Evolutionary conservation across 2,797 vertebrate species (phyloP), one percentile per base, ranked within the genome.

Genomic region (Brachyalestes nurse): DNA sequence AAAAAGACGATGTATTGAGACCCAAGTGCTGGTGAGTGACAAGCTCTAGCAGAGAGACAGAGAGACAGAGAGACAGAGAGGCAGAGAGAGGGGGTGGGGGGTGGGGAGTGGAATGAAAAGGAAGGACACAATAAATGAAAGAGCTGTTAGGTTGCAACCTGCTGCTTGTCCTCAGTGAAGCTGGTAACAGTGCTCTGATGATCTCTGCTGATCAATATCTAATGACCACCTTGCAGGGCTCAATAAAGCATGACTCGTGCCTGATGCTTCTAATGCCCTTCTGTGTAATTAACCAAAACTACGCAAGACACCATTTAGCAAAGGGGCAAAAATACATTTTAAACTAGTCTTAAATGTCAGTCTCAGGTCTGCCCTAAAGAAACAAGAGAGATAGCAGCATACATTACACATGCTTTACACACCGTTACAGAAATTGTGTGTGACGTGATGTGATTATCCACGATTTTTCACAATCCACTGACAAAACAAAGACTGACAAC

Each of bases 1-100:
- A 69, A 71, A 81, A 77, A 84, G 77, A 80, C 74, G 66, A 83
- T 82, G 72, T 79, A 78, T 78, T 82, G 79, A 83, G 79, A 84
- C 79, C 80, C 70, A 81, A 84, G 81, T 73, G 77, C 80, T 73
- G 69, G 75, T 81, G 79, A 82, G 42, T 75, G 69, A 83, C 82
- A 82, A 70, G 66, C 77, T 73, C 73, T 79, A 25, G 45, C n/a
- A 34, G 58, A 67, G 73, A 4, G 12, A 40, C 34, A n/a, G 5
- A 49, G 16, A 40, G 64, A 72, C 61, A 75, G 13, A n/a, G 72
- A 16, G 34, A 5, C 64, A 25, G 57, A 51, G n/a, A 21, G n/a
- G 19, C 40, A 70, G 75, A 51, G 74, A 53, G 45, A 42, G 14
- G 19, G 69, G 42, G 76, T 57, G 17, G 65, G 25, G 40, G 61